Conservation (phyloP, 2,888 invertebrate species). For the Euzetes globulus region DNA sequence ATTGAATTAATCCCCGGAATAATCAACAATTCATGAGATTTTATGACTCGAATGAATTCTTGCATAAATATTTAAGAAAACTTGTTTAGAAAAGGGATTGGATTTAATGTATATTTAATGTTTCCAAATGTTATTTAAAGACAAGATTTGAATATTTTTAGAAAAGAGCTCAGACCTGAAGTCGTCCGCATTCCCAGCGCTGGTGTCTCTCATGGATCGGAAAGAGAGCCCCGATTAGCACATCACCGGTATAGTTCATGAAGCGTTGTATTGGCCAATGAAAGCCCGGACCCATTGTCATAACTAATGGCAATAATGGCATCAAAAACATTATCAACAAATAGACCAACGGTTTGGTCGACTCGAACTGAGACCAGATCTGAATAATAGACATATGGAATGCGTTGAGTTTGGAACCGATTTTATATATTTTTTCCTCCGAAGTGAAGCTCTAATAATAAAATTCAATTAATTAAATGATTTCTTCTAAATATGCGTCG, state of each 20-base stretch:
- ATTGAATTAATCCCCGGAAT: not conserved
- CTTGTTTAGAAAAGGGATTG: too few relatives aligned
- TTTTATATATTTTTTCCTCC: not conserved
- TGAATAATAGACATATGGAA: not conserved
- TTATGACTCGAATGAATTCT: too few relatives aligned
- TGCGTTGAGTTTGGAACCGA: not conserved
- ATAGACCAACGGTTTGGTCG: not conserved
- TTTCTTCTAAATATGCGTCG: not conserved
- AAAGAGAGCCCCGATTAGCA: constrained; percentile 61
- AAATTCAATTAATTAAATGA: not conserved
- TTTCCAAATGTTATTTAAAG: too few relatives aligned
- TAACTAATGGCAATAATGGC: constrained; percentile 35
- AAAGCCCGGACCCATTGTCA: constrained; percentile 32
- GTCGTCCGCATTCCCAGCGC: constrained; percentile 44
- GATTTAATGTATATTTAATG: too few relatives aligned
- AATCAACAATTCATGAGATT: too few relatives aligned
- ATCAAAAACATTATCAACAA: constrained; percentile 22
- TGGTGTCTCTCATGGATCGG: constrained; percentile 58
- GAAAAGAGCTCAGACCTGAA: constrained; percentile 45
- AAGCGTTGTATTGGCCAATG: constrained; percentile 39
- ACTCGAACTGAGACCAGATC: not conserved
- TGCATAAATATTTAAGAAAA: too few relatives aligned
- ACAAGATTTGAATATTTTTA: too few relatives aligned
- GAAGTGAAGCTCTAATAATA: not conserved
- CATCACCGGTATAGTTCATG: constrained; percentile 52